phyloP scores from a whole-genome alignment of 1,140 invertebrate genomes.

The Saxidomus purpurata region DNA sequence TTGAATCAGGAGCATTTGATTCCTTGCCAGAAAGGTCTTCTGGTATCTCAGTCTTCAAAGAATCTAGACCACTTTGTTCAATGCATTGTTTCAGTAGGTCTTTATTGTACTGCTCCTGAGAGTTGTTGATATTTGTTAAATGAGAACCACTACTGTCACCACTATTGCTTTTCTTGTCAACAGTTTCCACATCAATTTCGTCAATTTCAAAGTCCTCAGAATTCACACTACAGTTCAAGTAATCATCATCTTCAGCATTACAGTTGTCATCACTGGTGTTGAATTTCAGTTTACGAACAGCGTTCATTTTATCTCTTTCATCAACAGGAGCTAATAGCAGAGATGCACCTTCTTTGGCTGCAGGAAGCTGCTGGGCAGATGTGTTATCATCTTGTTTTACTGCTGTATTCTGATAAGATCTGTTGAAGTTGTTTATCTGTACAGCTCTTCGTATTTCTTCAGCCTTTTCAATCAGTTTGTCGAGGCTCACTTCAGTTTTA shows the following conservation, averaged over 20 bases:
- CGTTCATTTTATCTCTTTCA: constrained; percentile 40
- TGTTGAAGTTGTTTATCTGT: background rate
- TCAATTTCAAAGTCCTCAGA: constrained; percentile 64
- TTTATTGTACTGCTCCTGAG: background rate
- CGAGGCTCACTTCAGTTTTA: constrained; percentile 45
- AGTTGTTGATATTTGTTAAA: background rate
- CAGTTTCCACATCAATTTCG: constrained; percentile 61
- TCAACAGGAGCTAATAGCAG: constrained; percentile 48
- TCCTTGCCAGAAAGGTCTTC: background rate
- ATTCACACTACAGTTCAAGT: constrained; percentile 62
- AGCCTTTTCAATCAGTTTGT: constrained; percentile 59
- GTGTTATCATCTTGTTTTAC: background rate
- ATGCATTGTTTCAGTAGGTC: constrained; percentile 57
- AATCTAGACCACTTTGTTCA: constrained; percentile 47
- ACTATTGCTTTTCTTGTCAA: background rate
- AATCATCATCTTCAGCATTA: constrained; percentile 43
- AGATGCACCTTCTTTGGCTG: constrained; percentile 53
- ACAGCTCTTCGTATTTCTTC: constrained; percentile 45
- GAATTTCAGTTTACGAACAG: constrained; percentile 61
- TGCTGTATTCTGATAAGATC: background rate
- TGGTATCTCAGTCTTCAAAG: background rate
- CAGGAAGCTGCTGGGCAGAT: background rate
- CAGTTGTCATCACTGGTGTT: constrained; percentile 35
- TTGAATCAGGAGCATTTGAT: background rate
- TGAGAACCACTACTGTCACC: background rate